These are phyloP conservation scores for Perca flavescens DNA, from an alignment of 2,113 vertebrate genomes.

Conservation along the genomic window DNA sequence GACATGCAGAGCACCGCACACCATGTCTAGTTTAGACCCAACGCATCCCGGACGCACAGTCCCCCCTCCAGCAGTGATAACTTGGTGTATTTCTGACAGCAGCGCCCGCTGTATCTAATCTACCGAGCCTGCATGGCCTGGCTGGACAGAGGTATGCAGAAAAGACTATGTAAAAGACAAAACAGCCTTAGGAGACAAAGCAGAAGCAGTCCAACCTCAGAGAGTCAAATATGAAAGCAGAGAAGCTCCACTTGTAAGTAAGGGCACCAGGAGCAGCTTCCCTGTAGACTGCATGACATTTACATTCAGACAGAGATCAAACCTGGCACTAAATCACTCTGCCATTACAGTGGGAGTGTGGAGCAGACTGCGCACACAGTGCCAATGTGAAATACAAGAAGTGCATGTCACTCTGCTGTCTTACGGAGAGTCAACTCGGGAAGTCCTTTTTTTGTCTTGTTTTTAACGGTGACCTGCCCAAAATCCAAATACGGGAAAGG, in stretches of 20 bases:
- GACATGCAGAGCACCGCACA: background rate
- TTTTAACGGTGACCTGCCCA: background rate
- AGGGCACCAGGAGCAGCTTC: background rate
- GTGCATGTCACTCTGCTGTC: background rate
- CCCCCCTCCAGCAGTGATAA: conserved; percentile 36
- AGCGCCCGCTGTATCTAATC: conserved; percentile 53
- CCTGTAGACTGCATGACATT: background rate
- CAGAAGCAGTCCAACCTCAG: background rate
- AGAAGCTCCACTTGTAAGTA: background rate
- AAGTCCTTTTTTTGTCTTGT: background rate
- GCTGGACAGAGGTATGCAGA: conserved; percentile 24
- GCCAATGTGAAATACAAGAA: background rate
- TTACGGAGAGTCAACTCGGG: background rate
- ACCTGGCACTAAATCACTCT: background rate
- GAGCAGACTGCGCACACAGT: background rate
- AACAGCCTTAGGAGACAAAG: background rate
- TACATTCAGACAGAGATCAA: background rate
- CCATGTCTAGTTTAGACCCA: background rate
- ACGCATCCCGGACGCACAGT: background rate
- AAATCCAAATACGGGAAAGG: background rate
- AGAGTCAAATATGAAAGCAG: background rate
- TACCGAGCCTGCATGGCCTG: background rate
- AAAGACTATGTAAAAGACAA: background rate
- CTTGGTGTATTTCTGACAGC: conserved; percentile 43
- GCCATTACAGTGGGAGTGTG: background rate